Conservation (phyloP, 2,888 invertebrate genomes). For the Morpho deidamia region DNA sequence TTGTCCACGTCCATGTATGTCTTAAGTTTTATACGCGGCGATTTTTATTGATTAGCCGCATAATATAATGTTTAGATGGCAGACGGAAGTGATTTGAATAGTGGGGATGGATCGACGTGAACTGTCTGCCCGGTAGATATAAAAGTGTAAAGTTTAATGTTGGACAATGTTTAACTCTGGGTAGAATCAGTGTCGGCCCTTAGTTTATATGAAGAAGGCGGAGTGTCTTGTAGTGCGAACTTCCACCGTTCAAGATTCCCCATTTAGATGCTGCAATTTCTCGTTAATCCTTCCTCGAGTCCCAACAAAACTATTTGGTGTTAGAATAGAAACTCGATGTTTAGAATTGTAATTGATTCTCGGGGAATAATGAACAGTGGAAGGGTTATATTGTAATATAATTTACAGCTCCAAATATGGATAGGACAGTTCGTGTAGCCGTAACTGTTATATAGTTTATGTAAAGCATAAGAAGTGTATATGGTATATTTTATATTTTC, state of each 20-base stretch:
- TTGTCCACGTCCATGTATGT: slow-evolving; percentile 49
- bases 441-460: slow-evolving; percentile 75
- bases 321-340: background rate
- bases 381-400: slow-evolving; percentile 52
- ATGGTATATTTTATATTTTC: slow-evolving; percentile 70
- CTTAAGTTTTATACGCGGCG: slow-evolving; percentile 67
- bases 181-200: slow-evolving; percentile 28
- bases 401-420: slow-evolving; percentile 57
- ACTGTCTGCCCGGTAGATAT: slow-evolving; percentile 23
- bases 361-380: slow-evolving; percentile 28
- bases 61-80: slow-evolving; percentile 50
- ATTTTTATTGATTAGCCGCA: slow-evolving; percentile 73
- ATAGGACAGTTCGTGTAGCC: slow-evolving; percentile 66
- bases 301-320: background rate
- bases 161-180: slow-evolving; percentile 41
- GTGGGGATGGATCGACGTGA: background rate
- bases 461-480: slow-evolving; percentile 73
- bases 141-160: slow-evolving; percentile 48
- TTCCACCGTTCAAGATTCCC: slow-evolving; percentile 16
- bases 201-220: slow-evolving; percentile 42
- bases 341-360: background rate
- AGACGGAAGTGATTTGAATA: slow-evolving; percentile 24
- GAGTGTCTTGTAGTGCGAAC: slow-evolving; percentile 32
- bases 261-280: no score
- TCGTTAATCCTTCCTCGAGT: background rate